phyloP scores from a whole-genome alignment of 2,113 vertebrate genomes.

The Laterallus jamaicensis region DNA sequence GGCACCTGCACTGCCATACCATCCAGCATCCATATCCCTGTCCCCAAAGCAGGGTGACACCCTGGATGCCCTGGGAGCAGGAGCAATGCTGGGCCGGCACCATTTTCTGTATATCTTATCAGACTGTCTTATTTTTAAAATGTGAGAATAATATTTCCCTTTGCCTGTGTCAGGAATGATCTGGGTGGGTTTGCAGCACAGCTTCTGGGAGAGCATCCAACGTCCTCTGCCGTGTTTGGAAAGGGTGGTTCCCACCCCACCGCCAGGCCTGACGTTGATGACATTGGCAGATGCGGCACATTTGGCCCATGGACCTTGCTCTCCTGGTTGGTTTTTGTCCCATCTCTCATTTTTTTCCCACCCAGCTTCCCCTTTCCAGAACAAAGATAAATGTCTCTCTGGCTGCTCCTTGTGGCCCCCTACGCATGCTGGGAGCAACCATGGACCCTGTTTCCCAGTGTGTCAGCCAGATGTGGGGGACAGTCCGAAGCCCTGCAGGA shows the following conservation, averaged over 20 bases:
- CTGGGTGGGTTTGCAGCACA: constrained; percentile 45
- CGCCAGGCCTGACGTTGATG: background rate
- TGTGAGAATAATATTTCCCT: constrained; percentile 56
- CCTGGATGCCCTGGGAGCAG: accelerated
- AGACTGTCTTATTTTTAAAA: constrained; percentile 18
- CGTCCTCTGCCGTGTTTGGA: constrained; percentile 16
- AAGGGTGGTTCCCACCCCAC: constrained; percentile 53
- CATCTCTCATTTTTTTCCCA: background rate
- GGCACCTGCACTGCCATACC: background rate
- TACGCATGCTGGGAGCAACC: background rate
- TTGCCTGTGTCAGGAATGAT: background rate
- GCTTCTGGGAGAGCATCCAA: constrained; percentile 59
- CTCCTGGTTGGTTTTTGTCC: constrained; percentile 3
- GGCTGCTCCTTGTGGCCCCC: background rate
- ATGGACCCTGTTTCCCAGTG: accelerated
- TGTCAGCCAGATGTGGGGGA: background rate
- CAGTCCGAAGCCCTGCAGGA: background rate
- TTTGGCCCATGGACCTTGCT: background rate
- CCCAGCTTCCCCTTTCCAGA: background rate
- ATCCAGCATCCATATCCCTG: accelerated
- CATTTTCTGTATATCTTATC: background rate
- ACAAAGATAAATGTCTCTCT: background rate
- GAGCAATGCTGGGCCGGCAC: background rate
- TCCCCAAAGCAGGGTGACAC: background rate
- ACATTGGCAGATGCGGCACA: constrained; percentile 45